These are phyloP conservation scores for Sylvietta virens DNA, from an alignment of 2,113 vertebrate species.

Conservation along the genomic window DNA sequence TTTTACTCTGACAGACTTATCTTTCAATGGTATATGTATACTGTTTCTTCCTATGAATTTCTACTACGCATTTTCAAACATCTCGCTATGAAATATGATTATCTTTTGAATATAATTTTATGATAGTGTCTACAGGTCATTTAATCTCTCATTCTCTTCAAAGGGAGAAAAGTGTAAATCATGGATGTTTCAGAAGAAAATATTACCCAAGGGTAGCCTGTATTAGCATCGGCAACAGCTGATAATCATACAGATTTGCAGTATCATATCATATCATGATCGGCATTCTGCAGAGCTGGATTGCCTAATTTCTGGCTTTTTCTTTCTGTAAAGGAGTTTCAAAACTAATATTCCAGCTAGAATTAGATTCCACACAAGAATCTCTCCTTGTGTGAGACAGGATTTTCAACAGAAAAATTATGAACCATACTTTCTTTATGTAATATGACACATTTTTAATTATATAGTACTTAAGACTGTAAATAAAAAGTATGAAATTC, in stretches of 20 bases:
- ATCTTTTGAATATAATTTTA: conserved; percentile 15
- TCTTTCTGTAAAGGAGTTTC: background rate
- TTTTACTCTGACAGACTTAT: background rate
- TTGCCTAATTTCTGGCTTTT: background rate
- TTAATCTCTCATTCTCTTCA: conserved; percentile 22
- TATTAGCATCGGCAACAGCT: background rate
- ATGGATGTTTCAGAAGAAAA: background rate
- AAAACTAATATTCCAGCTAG: background rate
- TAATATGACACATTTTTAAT: background rate
- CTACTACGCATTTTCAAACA: background rate
- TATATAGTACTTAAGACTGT: background rate
- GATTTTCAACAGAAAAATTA: background rate
- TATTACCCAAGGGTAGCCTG: background rate
- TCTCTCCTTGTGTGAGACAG: background rate
- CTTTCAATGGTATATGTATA: background rate
- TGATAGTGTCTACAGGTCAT: conserved; percentile 19
- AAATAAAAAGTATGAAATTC: background rate
- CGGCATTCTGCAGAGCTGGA: background rate
- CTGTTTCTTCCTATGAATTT: background rate
- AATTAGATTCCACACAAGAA: too few species aligned
- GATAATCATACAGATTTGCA: conserved; percentile 18
- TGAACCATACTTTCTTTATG: background rate
- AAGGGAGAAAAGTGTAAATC: conserved; percentile 4
- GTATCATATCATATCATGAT: background rate
- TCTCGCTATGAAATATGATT: background rate